Base-by-base conservation (phyloP, 2,888 invertebrate species). In the Elmis aenea region DNA sequence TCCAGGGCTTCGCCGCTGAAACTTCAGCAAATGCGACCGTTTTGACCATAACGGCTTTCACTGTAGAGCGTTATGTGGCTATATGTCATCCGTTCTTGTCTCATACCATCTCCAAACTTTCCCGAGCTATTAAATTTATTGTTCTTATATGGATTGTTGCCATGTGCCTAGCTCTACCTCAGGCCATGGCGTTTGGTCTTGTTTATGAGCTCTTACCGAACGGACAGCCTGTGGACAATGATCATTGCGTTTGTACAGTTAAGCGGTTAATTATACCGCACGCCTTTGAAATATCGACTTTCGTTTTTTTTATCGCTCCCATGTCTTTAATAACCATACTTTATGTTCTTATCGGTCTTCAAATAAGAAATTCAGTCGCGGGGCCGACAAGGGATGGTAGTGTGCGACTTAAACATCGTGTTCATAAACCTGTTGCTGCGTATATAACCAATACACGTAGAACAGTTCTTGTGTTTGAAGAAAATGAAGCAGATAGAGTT, bases 1-100 rank as follows among this genome's bases (percentile, higher is more conserved):
- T 83, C 6, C 61, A 75, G 34, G 52, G 52, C 13, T 75, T 90
- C 28, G 80, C 86, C 0, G 85, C 90, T 0, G 92, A 92, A 66
- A 86, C 86, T n/a, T 83, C 85, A 1, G 82, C 85, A 11, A 86
- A 87, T 59, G 87, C 88, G 1, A 90, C 90, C 0, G 89, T 92
- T 2, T 67, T 86, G 43, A 86, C 85, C 6, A 92, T 92, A 55
- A 88, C 89, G 0, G 88, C 89, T 2, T 92, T 92, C 64, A 92
- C 85, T 0, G 81, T 90, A 8, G 92, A 93, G 64, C 75, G 92
- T 43, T 93, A 89, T 61, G 80, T 89, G 20, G 89, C 89, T 3
- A 89, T 90, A 52, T 89, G 88, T 57, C 82, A 86, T 58, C 92
- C 92, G 0, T 86, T 92, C 55, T 73, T 81, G 57, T 80, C 83